These are phyloP conservation scores for Tauraco erythrolophus DNA, from an alignment of 2,113 vertebrate genomes.

Conservation along the genomic window DNA sequence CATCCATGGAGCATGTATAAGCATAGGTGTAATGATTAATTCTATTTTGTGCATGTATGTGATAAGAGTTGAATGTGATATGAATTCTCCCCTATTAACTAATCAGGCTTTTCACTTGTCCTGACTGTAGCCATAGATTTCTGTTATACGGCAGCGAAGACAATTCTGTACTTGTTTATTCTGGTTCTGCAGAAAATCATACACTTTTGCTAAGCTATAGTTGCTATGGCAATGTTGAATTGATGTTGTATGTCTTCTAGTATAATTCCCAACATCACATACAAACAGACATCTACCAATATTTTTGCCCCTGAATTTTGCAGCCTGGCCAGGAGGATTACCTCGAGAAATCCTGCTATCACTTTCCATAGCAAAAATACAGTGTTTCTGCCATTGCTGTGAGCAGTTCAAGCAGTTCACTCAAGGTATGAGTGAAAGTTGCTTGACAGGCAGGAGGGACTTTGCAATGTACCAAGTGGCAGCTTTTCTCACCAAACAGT, in stretches of 20 bases:
- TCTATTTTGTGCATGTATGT: not conserved
- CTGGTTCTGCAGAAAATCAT: not conserved
- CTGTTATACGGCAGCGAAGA: not conserved
- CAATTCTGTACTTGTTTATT: not conserved
- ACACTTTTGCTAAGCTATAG: not conserved
- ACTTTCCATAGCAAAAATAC: not conserved
- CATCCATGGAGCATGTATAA: not conserved
- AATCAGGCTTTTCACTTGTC: not conserved
- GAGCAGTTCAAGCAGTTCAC: not conserved
- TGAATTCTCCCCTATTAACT: not conserved
- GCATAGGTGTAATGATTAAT: not conserved
- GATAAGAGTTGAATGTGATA: not conserved
- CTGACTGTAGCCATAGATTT: not conserved
- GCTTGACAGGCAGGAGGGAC: not conserved
- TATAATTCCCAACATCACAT: not conserved
- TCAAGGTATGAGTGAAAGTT: not conserved
- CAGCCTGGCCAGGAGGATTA: not conserved
- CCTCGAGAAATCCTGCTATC: not conserved
- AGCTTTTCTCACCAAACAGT: not conserved
- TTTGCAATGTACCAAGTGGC: not conserved
- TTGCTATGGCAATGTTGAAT: not conserved
- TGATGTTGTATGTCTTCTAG: not conserved
- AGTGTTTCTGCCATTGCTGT: not conserved
- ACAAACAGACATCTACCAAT: fast-evolving
- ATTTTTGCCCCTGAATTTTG: not conserved